These are phyloP conservation scores for Sanderia malayensis DNA, from an alignment of 30 jellyfish, hydroid and myxozoan species.

Conservation along the genomic window DNA sequence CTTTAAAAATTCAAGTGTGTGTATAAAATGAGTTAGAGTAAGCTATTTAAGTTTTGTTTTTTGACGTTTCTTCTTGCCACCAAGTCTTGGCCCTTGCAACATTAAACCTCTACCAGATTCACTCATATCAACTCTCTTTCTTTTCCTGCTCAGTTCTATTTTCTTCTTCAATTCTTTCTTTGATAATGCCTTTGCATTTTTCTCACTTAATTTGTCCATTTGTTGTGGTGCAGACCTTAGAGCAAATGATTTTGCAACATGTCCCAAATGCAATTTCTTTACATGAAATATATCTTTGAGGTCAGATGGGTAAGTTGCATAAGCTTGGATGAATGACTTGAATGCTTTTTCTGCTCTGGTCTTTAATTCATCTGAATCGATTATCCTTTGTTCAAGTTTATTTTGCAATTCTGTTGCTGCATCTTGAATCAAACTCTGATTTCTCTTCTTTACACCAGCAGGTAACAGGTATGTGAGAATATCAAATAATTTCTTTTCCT, in stretches of 20 bases:
- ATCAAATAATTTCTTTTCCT: constrained; percentile 50
- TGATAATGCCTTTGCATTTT: no score
- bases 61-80: constrained; percentile 30
- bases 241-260: constrained; percentile 91
- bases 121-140: constrained; percentile 47
- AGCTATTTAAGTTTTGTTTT: no score
- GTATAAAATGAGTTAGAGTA: no score
- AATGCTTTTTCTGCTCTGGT: constrained; percentile 68
- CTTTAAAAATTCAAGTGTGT: no score
- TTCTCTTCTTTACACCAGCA: constrained; percentile 32
- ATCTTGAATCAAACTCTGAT: constrained; percentile 57
- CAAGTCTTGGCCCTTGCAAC: constrained; percentile 79
- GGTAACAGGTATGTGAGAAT: constrained; percentile 29
- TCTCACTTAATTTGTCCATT: constrained; percentile 28
- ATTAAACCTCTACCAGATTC: constrained; percentile 73
- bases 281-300: constrained; percentile 77
- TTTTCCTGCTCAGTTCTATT: constrained; percentile 1
- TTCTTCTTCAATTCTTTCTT: constrained; percentile 40
- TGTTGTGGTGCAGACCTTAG: constrained; percentile 85
- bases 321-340: constrained; percentile 84
- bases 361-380: constrained; percentile 15
- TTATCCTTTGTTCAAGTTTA: constrained; percentile 44
- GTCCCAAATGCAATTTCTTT: constrained; percentile 87
- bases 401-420: constrained; percentile 72
- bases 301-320: constrained; percentile 81